Base-by-base conservation (phyloP, 2,888 invertebrate genomes). In the Perizoma flavofasciatum region DNA sequence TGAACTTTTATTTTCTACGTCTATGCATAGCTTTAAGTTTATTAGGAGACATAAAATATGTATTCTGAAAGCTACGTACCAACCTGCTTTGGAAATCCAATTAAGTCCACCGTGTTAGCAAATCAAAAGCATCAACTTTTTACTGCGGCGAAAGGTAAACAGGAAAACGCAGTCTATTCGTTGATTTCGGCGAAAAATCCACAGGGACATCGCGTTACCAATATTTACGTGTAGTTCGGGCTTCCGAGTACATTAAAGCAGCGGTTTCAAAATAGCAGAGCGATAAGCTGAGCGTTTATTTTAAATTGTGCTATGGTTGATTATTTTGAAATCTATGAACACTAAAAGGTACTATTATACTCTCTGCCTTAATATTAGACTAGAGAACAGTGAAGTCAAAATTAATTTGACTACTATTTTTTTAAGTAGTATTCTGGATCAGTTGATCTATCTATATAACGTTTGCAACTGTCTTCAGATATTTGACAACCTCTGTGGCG, bases 171-270 rank as follows among this genome's bases (percentile, higher is more conserved):
- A 55, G 56, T 54, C 57, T 59, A 52, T 63, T 63, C 57, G 66
- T 65, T 64, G 66, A 70, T 68, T 71, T 68, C 62, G 63, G 52
- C 48, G 53, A 65, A 71, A 71, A 73, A 69, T 70, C 63, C 66
- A 65, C 65, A 60, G 61, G 71, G 69, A 65, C 66, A 51, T 67
- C 66, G 68, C 68, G 69, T 73, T 69, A 71, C 71, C 72, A 73
- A 77, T 82, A 79, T 82, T 82, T 78, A 78, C 79, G 70, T 76
- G 74, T 61, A 70, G 75, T 68, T 69, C 66, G 61, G 67, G 66
- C 70, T 70, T 22, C 63, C 62, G 59, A 73, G 70, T 72, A 73
- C 74, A 76, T 74, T 78, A 78, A 71, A 60, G 56, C 35, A 48
- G 60, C 34, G 44, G 41, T 40, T 54, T 44, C 5, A n/a, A 9